Conservation (phyloP, 2,113 vertebrate genomes). For the Micronycteris hirsuta region DNA sequence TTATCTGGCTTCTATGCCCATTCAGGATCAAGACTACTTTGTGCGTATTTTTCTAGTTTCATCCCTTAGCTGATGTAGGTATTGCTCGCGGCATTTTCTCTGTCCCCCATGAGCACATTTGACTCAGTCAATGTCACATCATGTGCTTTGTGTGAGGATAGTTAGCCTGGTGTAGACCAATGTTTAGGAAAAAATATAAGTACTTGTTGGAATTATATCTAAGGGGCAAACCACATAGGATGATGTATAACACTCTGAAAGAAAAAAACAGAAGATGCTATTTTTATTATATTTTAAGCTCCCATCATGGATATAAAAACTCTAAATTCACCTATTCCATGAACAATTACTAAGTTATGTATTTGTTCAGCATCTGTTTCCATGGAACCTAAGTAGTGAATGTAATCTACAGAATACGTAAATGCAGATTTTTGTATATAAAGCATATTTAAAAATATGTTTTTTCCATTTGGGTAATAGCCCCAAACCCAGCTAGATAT, state of each 20-base stretch:
- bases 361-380: constrained; percentile 33
- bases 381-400: neutral
- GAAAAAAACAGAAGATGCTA: neutral
- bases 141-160: neutral
- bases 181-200: neutral
- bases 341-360: neutral
- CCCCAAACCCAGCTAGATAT: neutral
- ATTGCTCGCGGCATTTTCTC: neutral
- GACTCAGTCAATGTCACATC: neutral
- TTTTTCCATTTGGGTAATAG: constrained; percentile 33
- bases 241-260: neutral
- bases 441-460: constrained; percentile 3
- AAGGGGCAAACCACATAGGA: neutral
- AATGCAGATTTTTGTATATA: neutral
- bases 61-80: neutral
- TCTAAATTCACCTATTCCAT: neutral
- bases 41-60: neutral
- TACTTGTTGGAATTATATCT: neutral
- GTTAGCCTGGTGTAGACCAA: neutral
- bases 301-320: neutral
- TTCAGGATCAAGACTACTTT: neutral
- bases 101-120: neutral
- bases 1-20: neutral
- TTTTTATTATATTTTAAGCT: constrained; percentile 35
- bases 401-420: neutral